Evolutionary conservation across 1,140 invertebrate genomes (phyloP).

Genomic region (Macrosteles quadrilineatus): DNA sequence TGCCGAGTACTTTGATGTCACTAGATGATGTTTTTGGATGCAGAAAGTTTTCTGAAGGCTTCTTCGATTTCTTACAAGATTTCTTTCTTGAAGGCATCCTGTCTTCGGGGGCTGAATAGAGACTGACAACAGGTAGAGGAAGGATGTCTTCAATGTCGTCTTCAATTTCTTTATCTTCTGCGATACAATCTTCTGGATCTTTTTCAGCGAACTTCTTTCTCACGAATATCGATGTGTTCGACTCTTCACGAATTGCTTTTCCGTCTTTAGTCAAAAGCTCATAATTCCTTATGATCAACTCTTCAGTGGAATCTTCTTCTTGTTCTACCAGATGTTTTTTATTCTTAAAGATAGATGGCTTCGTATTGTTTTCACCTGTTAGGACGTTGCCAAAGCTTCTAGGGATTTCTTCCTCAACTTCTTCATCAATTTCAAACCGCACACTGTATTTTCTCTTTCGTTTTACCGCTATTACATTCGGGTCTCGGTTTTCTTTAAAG

Average conservation of each 20-base stretch:
- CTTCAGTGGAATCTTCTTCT: slow-evolving; percentile 17
- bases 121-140: slow-evolving; percentile 10
- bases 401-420: not conserved
- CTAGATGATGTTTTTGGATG: not conserved
- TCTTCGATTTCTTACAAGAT: not conserved
- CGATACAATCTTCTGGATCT: not conserved
- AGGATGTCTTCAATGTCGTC: not conserved
- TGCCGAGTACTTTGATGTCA: not conserved
- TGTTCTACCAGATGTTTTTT: not conserved
- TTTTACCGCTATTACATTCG: not conserved
- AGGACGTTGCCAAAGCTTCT: not conserved
- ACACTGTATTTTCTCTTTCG: slow-evolving; percentile 17
- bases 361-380: not conserved
- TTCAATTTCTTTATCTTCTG: not conserved
- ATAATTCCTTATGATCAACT: slow-evolving; percentile 17
- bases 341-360: not conserved
- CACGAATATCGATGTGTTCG: not conserved
- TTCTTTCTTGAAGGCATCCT: slow-evolving; percentile 26
- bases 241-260: not conserved
- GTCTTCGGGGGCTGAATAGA: slow-evolving; percentile 9
- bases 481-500: slow-evolving; percentile 12
- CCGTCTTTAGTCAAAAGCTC: slow-evolving; percentile 20
- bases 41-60: not conserved
- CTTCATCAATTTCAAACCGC: slow-evolving; percentile 2
- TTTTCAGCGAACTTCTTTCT: not conserved